Evolutionary conservation across 1,140 invertebrate genomes (phyloP).

Genomic region (Drosophila nasuta): DNA sequence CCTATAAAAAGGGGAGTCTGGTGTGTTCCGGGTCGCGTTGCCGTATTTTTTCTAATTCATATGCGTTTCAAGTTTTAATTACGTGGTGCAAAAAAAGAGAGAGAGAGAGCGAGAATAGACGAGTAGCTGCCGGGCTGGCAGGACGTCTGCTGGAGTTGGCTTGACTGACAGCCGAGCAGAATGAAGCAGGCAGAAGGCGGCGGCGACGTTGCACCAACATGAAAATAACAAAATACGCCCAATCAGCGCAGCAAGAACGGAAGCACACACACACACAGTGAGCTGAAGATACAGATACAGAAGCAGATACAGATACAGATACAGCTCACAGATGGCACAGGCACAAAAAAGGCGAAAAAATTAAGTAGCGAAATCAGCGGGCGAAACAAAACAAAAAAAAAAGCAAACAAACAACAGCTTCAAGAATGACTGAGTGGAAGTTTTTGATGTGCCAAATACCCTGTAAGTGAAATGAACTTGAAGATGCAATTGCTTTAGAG

Average conservation of each 20-base stretch:
- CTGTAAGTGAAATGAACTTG: conserved; percentile 4
- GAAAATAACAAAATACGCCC: conserved; percentile 83
- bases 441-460: background rate
- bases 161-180: conserved; percentile 58
- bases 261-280: conserved; percentile 54
- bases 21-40: conserved; percentile 62
- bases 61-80: conserved; percentile 84
- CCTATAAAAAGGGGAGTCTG: conserved; percentile 53
- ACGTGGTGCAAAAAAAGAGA: conserved; percentile 68
- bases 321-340: conserved; percentile 35
- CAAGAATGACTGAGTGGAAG: background rate
- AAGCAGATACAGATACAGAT: conserved; percentile 41
- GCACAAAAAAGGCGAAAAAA: conserved; percentile 67
- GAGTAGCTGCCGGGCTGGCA: conserved; percentile 34
- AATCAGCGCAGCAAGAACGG: conserved; percentile 73
- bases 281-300: conserved; percentile 42
- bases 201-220: conserved; percentile 58
- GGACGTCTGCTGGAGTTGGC: conserved; percentile 42
- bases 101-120: background rate
- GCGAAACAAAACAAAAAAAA: conserved; percentile 46
- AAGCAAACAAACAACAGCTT: conserved; percentile 5
- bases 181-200: conserved; percentile 23
- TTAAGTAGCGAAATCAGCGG: conserved; percentile 82
- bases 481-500: background rate
- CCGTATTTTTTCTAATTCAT: conserved; percentile 81